phyloP scores from a whole-genome alignment of 2,113 vertebrate genomes.

The Cariama cristata region DNA sequence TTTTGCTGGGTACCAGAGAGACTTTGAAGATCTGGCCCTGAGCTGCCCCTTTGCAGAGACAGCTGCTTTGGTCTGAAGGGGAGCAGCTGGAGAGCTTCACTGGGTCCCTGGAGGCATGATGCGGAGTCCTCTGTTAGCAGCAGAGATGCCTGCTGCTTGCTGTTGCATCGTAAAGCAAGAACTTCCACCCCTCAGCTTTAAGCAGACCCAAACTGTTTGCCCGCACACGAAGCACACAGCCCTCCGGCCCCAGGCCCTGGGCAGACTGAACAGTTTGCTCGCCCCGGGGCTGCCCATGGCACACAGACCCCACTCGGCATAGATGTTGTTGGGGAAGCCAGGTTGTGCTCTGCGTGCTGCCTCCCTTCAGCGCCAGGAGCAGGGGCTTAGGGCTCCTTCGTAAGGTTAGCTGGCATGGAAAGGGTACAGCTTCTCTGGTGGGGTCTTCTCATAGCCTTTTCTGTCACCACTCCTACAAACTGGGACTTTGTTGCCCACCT shows the following conservation, averaged over 20 bases:
- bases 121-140: not conserved
- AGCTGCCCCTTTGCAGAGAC: not conserved
- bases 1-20: not conserved
- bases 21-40: not conserved
- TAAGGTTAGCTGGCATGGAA: not conserved
- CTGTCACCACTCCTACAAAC: not conserved
- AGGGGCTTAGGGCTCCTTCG: not conserved
- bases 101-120: not conserved
- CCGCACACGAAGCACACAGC: not conserved
- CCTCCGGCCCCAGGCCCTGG: not conserved
- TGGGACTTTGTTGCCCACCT: not conserved
- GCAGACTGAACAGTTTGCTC: not conserved
- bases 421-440: not conserved
- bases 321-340: not conserved
- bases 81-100: not conserved
- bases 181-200: not conserved
- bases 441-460: not conserved
- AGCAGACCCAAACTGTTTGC: not conserved
- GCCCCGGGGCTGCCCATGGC: not conserved
- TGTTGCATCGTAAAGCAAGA: not conserved
- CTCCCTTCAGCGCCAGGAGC: not conserved
- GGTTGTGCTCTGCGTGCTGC: not conserved
- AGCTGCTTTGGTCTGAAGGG: not conserved
- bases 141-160: not conserved
- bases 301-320: not conserved